Evolutionary conservation across 1,140 invertebrate genomes (phyloP), one percentile per base, ranked within the genome.

Genomic region (Mactra quadrangularis): DNA sequence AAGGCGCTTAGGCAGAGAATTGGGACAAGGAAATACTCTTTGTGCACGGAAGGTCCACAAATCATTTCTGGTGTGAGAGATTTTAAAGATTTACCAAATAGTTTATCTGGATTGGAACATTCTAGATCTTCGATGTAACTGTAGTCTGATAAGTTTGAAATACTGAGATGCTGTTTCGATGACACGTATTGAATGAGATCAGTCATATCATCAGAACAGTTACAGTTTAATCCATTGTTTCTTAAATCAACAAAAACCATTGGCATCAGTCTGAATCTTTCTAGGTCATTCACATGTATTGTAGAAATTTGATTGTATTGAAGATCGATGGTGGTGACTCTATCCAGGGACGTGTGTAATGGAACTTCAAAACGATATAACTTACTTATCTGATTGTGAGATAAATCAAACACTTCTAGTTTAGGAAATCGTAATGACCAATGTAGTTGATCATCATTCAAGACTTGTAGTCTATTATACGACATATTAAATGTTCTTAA

Each of bases 211-310:
- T 76, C 62, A 6, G 70, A 81, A 29, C 88, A 89, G 11, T 82
- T 77, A 72, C 88, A 89, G 27, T 85, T 33, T 7, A 89, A 60
- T 2, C 83, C 85, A 55, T 89, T 89, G 29, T 86, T 57, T 33
- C 81, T 53, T 13, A 89, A 41, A 47, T 89, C 82, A 29, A 87
- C 72, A 22, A 85, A 70, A 27, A 86, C 47, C 22, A 79, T 79
- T 45, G 72, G 22, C 31, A 84, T 60, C n/a, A 52, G 9, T 25
- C 38, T 68, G 4, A 89, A 70, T 31, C 71, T 38, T 27, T 87
- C 60, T 3, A 89, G 19, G 35, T 88, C 79, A 19, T 57, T 38
- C 17, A 59, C 35, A 11, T 52, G 70, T 7, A 89, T 35, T 47
- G 47, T 72, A 3, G 81, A 62, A 7, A 89, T 87, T n/a, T 85